These are phyloP conservation scores for Ormyrus labotus DNA, from an alignment of 2,888 invertebrate genomes.

Conservation along the genomic window DNA sequence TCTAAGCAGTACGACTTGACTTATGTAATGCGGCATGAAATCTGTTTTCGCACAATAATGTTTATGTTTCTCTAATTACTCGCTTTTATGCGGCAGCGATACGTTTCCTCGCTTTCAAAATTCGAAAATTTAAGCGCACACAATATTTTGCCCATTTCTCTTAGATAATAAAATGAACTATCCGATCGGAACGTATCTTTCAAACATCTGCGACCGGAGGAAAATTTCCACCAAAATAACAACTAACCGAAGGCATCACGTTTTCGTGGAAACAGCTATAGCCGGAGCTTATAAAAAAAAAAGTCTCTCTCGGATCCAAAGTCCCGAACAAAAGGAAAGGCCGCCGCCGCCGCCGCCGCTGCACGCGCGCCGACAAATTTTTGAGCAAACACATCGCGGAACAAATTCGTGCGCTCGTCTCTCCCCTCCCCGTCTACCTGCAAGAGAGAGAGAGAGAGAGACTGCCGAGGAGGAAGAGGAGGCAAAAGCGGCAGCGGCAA, in stretches of 20 bases:
- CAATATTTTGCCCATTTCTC: no score
- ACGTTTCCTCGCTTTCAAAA: no score
- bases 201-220: not conserved
- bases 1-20: not conserved
- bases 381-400: constrained; percentile 49
- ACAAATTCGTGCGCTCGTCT: constrained; percentile 42
- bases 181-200: not conserved
- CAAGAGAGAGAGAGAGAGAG: no score
- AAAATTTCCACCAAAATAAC: not conserved
- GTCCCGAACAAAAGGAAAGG: not conserved
- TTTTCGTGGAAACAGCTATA: no score
- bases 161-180: no score
- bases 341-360: not conserved
- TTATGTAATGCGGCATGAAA: constrained; percentile 17
- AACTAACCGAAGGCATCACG: not conserved
- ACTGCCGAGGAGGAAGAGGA: no score
- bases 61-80: constrained; percentile 15
- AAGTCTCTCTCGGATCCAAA: no score
- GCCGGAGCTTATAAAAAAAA: no score
- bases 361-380: constrained; percentile 38
- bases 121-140: no score
- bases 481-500: not conserved
- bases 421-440: not conserved
- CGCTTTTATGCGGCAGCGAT: not conserved
- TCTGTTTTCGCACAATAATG: not conserved